Conservation (phyloP, 1,140 invertebrate species). For the Drosophila sucinea region DNA sequence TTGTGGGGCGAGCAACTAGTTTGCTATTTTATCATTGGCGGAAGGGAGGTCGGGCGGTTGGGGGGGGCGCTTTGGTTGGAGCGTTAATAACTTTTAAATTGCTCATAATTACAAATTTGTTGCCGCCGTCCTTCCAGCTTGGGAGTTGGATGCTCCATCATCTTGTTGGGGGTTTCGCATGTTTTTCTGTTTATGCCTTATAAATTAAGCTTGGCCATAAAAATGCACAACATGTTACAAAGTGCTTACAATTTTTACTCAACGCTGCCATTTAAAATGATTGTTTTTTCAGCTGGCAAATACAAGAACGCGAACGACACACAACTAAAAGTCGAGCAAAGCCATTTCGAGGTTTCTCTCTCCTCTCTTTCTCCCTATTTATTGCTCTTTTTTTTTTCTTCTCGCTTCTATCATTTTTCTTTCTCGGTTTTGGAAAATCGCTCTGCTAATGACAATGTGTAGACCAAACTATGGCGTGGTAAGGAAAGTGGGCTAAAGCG, state of each 20-base stretch:
- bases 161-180: not conserved
- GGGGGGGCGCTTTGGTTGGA: not conserved
- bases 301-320: not conserved
- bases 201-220: conserved; percentile 39
- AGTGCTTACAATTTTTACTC: conserved; percentile 37
- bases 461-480: not conserved
- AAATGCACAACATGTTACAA: conserved; percentile 44
- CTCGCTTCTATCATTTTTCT: conserved; percentile 1
- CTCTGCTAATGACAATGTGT: conserved; percentile 49
- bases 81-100: conserved; percentile 76
- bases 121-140: conserved; percentile 26
- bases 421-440: conserved; percentile 13
- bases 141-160: not conserved
- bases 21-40: conserved; percentile 48
- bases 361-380: not conserved
- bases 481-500: conserved; percentile 45
- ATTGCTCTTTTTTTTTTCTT: not conserved
- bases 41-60: not conserved
- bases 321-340: conserved; percentile 18
- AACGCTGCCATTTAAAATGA: conserved; percentile 29
- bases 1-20: conserved; percentile 19
- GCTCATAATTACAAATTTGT: conserved; percentile 68
- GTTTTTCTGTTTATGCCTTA: conserved; percentile 16
- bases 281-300: conserved; percentile 47
- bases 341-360: conserved; percentile 20